phyloP scores from a whole-genome alignment of 1,140 invertebrate species.

The Atta colombica region DNA sequence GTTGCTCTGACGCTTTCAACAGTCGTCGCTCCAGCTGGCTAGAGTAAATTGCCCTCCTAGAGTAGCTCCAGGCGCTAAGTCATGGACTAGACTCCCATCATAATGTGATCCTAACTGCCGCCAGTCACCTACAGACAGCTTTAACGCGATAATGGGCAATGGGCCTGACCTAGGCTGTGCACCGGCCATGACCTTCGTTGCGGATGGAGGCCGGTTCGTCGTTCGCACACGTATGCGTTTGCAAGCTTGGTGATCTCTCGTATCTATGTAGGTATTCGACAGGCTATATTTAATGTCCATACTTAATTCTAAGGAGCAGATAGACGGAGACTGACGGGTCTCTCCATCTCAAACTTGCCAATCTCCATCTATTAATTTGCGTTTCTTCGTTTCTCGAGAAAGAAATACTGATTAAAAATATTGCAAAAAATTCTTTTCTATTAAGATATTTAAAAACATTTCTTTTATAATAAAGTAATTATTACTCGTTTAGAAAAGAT shows the following conservation, averaged over 20 bases:
- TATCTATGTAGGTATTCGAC: constrained; percentile 31
- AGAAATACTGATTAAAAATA: background rate
- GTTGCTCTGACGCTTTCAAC: constrained; percentile 36
- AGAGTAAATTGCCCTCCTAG: constrained; percentile 52
- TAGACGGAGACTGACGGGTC: constrained; percentile 3
- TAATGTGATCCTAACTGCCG: constrained; percentile 73
- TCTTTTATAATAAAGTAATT: constrained; percentile 6
- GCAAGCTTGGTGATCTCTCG: constrained; percentile 29
- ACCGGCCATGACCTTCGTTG: constrained; percentile 84
- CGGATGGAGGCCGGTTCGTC: constrained; percentile 78
- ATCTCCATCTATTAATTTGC: background rate
- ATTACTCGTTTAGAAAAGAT: background rate
- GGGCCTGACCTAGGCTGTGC: constrained; percentile 85
- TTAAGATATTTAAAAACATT: background rate
- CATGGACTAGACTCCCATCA: constrained; percentile 59
- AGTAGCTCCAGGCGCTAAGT: constrained; percentile 47
- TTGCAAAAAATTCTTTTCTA: background rate
- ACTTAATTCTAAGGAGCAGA: constrained; percentile 26
- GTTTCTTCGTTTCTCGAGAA: background rate
- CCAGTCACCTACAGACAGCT: constrained; percentile 75
- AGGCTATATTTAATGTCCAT: constrained; percentile 22
- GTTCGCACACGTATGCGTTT: constrained; percentile 66
- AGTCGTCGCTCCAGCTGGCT: constrained; percentile 61
- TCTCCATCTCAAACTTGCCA: constrained; percentile 13
- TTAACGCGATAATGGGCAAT: constrained; percentile 83